Evolutionary conservation across 2,797 vertebrate genomes (phyloP), one percentile per base, ranked within the genome.

Genomic region (Falco berigora): DNA sequence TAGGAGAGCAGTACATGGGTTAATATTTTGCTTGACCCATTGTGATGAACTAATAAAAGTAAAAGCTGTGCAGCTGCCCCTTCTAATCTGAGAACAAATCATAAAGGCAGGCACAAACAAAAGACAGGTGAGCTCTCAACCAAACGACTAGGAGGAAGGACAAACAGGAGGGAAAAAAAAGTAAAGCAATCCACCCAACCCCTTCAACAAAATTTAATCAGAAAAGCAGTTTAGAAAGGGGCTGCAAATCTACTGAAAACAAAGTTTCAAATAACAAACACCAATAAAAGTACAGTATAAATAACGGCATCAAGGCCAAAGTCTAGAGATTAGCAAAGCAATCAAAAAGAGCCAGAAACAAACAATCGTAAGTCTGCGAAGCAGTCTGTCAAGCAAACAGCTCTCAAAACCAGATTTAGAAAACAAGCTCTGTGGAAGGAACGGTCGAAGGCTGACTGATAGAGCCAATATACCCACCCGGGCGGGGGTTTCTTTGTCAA

Each of bases 261-360:
- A 77, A 92, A 95, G 86, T 92, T 93, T 93, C 92, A 94, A 94
- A 93, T 76, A 93, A 85, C 68, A 91, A 95, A 82, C 84, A 89
- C 50, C 81, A 93, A 94, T 96, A 97, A 93, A 96, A 93, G 74
- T 77, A 79, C 58, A 92, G 95, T 95, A 94, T 72, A 95, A 96
- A 95, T 78, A 88, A 94, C n/a, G 88, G 88, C 93, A 88, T 87
- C 50, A 50, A 97, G 94, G 88, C 84, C 95, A 81, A 96, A 95
- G 86, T 97, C 86, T 83, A 93, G 72, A 94, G 94, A 96, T 97
- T 96, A 96, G 68, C 62, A 83, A 53, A 92, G 92, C 88, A 94
- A 97, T 93, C 94, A 92, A 66, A 87, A 89, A 12, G 56, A 92
- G 49, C 42, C 74, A 92, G 90, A 94, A 95, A 93, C 90, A 95